Evolutionary conservation across 2,113 vertebrate species (phyloP), one percentile per base, ranked within the genome.

Genomic region (Ochotona curzoniae): DNA sequence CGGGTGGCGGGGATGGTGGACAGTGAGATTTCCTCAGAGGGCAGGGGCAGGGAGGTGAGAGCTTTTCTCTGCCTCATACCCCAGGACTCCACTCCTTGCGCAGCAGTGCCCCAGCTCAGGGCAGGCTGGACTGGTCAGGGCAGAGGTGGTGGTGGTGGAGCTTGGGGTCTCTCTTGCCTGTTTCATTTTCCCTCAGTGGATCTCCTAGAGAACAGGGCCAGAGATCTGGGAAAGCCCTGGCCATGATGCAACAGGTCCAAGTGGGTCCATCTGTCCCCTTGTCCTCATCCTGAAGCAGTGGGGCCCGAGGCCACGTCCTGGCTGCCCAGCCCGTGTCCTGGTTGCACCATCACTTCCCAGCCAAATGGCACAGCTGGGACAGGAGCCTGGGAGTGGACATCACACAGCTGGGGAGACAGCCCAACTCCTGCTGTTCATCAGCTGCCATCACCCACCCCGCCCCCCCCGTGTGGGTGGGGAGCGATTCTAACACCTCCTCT

Each of bases 81-180:
- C 87, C 5, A 28, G 61, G 4, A 44, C 0, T 0, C 97, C 95
- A 90, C 89, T 97, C 94, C 89, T 93, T 96, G 38, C 61, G 2
- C 54, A 4, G 13, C 54, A 4, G 54, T 13, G 54, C 54, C 54
- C 17, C 13, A 81, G 63, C 54, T 13, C 13, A 81, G 63, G 57
- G 21, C 26, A 70, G 23, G 10, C 18, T 17, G 25, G 44, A 32
- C 38, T 44, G 20, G 9, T 17, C 47, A 21, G 44, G 30, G 73
- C 13, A 23, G 83, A 70, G 78, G 5, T 25, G 32, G 38, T n/a
- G n/a, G n/a, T 9, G 9, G 38, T n/a, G 79, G 60, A 32, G 17
- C 47, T 4, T 1, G 3, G 9, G 30, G 54, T 20, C 70, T 26
- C 38, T 20, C 21, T 28, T 57, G 2, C 18, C 61, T 67, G 67